Evolutionary conservation across 2,113 vertebrate species (phyloP), one percentile per base, ranked within the genome.

Genomic region (Fregetta grallaria): DNA sequence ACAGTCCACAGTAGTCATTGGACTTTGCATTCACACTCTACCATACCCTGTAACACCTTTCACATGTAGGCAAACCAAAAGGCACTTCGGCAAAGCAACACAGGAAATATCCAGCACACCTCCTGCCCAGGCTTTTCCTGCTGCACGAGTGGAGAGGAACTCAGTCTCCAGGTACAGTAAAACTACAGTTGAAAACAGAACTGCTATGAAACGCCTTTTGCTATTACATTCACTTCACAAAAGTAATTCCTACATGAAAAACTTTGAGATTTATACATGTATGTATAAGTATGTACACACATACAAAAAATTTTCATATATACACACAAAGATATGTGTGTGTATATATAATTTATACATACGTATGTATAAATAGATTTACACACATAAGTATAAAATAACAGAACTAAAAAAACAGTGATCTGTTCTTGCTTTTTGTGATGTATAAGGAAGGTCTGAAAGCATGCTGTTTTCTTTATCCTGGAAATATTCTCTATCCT

Each of bases 21-120:
- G 68, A 75, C 77, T 86, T 68, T 4, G 56, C 56, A 74, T 44
- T 74, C 42, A 27, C 50, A 29, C n/a, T n/a, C 59, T 22, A 15
- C 14, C 42, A 27, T 40, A 92, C 82, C 88, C 85, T 88, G 82
- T 65, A 83, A 86, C 19, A 77, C 47, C 82, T 36, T 49, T 49
- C 86, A 94, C 0, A 0, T 55, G 59, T 3, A 75, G 65, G 62
- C 45, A 91, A 86, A 81, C 10, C 55, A 88, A 63, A 94, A 97
- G 96, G 95, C 97, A 97, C 96, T 97, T 92, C 2, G 83, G 90
- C 78, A 89, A 91, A 91, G 61, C 65, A 78, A 83, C 61, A 52
- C 0, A 58, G 68, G 82, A 94, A 93, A 88, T 68, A 86, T 68
- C 72, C 72, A 70, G 78, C 63, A 71, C 23, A 59, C 15, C 50